Conservation (phyloP, 2,888 invertebrate species). For the Drosophila cracens region DNA sequence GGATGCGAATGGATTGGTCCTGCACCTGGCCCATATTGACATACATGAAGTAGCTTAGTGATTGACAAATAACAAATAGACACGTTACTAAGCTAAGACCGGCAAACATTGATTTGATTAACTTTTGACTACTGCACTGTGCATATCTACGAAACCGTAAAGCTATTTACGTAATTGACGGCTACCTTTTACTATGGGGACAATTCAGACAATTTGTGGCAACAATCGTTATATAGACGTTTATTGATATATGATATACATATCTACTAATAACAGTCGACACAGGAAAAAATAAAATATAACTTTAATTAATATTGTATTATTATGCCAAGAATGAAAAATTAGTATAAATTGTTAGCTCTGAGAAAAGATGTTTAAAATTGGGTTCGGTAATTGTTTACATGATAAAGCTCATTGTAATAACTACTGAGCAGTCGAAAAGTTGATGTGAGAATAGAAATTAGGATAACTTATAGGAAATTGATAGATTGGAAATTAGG, state of each 20-base stretch:
- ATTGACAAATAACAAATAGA: conserved; percentile 77
- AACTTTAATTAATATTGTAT: neutral
- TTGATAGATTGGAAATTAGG: neutral
- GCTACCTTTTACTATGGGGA: conserved; percentile 1
- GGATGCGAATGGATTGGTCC: neutral
- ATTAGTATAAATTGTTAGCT: neutral
- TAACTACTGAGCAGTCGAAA: too few species aligned
- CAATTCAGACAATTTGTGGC: neutral
- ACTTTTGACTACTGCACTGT: conserved; percentile 65
- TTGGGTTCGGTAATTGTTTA: neutral
- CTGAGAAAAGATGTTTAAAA: neutral
- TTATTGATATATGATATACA: neutral
- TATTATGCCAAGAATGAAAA: neutral
- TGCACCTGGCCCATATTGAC: conserved; percentile 44
- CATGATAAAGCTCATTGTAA: neutral
- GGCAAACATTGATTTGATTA: conserved; percentile 74
- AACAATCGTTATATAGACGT: neutral
- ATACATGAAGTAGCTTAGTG: conserved; percentile 70
- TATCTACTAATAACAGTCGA: neutral
- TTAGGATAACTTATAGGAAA: neutral
- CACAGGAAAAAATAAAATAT: neutral
- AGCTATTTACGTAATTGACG: conserved; percentile 52
- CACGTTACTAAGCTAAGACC: conserved; percentile 66
- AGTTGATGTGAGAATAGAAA: neutral
- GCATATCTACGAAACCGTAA: conserved; percentile 21